Percentiles rank a stretch among this genome's conserved stretches.
Conservation (phyloP, 1,140 invertebrate genomes). For the Nautilus pompilius region DNA sequence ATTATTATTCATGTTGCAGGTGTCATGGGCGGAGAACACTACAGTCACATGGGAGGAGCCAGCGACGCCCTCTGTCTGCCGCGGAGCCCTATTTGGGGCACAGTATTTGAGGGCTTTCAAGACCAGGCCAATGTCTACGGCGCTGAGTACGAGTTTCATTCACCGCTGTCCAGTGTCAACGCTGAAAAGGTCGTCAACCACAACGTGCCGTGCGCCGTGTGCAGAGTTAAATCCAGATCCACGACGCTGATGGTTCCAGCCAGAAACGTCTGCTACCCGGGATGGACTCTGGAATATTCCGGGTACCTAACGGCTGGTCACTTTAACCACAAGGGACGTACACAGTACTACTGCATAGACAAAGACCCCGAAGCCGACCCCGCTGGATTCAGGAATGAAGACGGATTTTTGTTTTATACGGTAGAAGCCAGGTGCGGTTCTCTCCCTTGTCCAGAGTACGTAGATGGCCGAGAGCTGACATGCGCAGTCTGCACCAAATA, state of each 20-base stretch:
- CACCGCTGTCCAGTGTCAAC: no score
- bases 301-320: conserved; percentile 21
- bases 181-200: conserved; percentile 42
- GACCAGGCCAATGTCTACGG: no score
- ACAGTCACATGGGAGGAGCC: no score
- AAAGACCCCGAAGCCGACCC: background rate
- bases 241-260: conserved; percentile 27
- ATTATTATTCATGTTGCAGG: no score
- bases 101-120: no score
- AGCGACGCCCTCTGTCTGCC: no score
- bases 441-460: conserved; percentile 12
- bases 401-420: conserved; percentile 12
- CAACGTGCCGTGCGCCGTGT: conserved; percentile 19
- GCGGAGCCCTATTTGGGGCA: no score
- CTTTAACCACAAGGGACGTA: background rate
- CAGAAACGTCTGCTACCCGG: conserved; percentile 13
- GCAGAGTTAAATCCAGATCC: conserved; percentile 4
- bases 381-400: background rate
- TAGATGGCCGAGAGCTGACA: background rate
- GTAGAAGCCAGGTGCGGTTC: conserved; percentile 14
- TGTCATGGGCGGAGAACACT: no score
- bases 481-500: conserved; percentile 14
- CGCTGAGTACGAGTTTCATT: conserved; percentile 22
- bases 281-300: conserved; percentile 25
- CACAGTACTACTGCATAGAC: conserved; percentile 21